phyloP scores from a whole-genome alignment of 2,888 invertebrate genomes.

The Pandemis heparana region DNA sequence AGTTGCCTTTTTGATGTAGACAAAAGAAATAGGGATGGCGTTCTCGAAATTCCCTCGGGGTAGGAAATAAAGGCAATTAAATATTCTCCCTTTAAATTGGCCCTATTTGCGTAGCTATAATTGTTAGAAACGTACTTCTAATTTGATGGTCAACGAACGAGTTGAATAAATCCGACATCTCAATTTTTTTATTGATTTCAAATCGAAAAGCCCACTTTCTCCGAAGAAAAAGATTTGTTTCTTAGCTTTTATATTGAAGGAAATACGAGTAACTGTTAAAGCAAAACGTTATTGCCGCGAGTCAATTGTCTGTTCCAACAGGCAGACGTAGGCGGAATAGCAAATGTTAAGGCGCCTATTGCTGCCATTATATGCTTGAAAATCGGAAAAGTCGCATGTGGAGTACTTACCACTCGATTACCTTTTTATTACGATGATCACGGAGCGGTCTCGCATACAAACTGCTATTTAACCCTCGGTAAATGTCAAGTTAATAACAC shows the following conservation, averaged over 20 bases:
- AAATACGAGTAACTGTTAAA: constrained; percentile 51
- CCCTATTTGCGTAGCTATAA: too few species aligned
- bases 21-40: too few species aligned
- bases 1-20: too few species aligned
- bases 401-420: constrained; percentile 47
- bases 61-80: too few species aligned
- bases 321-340: constrained; percentile 64
- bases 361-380: constrained; percentile 53
- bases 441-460: constrained; percentile 14
- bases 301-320: constrained; percentile 68
- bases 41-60: too few species aligned
- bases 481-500: constrained; percentile 4
- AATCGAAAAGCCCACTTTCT: constrained; percentile 2
- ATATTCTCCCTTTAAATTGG: too few species aligned
- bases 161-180: neutral
- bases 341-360: constrained; percentile 59
- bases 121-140: too few species aligned
- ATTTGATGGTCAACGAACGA: too few species aligned
- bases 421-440: constrained; percentile 31
- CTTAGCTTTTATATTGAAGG: constrained; percentile 29
- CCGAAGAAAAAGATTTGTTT: constrained; percentile 19
- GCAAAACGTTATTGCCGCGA: constrained; percentile 65
- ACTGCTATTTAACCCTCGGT: constrained; percentile 8
- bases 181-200: neutral
- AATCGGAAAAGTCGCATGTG: constrained; percentile 48